A percentile compares a stretch with the other conserved stretches of the same genome.
Conservation (phyloP, 2,113 vertebrate species). For the Perccottus glenii region DNA sequence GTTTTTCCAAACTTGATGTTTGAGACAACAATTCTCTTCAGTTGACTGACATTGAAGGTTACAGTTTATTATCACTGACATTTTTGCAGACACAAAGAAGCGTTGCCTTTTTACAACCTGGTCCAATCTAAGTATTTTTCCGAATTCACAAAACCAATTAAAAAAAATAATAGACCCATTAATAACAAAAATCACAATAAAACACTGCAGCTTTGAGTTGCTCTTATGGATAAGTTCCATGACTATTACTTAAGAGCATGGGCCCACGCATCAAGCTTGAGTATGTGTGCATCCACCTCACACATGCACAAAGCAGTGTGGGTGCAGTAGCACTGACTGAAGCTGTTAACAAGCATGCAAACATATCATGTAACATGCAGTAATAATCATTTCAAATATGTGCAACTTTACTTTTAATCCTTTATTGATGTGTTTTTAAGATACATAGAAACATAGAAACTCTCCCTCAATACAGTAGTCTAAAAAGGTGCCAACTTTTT, state of each 20-base stretch:
- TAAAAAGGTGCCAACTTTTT: neutral
- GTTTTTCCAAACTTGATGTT: no score
- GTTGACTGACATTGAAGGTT: no score
- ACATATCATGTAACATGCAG: no score
- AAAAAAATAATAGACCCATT: no score
- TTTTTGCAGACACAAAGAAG: no score
- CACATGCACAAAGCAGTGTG: conserved; percentile 38
- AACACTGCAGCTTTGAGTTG: conserved; percentile 44
- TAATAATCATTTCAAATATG: neutral
- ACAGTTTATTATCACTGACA: no score
- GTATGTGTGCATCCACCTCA: conserved; percentile 28
- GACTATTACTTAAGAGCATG: conserved; percentile 47
- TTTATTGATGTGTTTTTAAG: neutral
- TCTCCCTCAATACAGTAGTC: neutral
- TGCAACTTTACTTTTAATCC: no score
- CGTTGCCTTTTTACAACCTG: no score
- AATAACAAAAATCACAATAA: conserved; percentile 39
- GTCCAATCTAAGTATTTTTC: no score
- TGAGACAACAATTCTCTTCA: no score
- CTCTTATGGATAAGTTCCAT: conserved; percentile 48
- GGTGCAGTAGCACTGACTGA: conserved; percentile 45
- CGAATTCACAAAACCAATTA: no score
- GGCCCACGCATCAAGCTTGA: conserved; percentile 50
- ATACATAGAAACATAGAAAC: neutral
- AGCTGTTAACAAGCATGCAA: neutral